phyloP scores from a whole-genome alignment of 2,113 vertebrate genomes.

The Indicator maculatus region DNA sequence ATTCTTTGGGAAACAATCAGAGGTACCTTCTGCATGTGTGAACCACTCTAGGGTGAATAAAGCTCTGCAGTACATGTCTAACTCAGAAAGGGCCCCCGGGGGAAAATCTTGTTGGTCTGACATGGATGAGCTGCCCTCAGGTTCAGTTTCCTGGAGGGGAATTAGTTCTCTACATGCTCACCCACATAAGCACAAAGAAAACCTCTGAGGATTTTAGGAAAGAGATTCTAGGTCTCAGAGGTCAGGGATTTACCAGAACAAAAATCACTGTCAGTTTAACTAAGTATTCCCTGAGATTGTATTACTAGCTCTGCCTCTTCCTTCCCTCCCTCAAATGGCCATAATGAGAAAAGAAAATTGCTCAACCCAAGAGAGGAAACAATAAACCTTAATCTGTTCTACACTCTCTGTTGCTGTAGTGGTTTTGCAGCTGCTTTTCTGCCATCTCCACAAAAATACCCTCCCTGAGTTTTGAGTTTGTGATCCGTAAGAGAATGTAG shows the following conservation, averaged over 20 bases:
- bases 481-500: neutral
- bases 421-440: neutral
- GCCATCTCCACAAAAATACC: neutral
- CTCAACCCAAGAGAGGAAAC: neutral
- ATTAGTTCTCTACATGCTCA: neutral
- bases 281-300: conserved; percentile 28
- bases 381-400: neutral
- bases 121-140: conserved; percentile 1
- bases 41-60: neutral
- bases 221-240: neutral
- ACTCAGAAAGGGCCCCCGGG: neutral
- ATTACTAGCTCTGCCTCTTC: neutral
- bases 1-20: neutral
- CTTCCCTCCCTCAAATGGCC: neutral
- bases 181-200: conserved; percentile 13
- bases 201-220: conserved; percentile 13
- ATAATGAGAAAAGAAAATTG: neutral
- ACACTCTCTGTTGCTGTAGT: neutral
- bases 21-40: neutral
- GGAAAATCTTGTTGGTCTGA: conserved; percentile 13
- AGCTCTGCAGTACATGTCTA: conserved; percentile 1
- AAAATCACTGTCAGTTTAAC: conserved; percentile 40
- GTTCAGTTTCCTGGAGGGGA: conserved; percentile 20
- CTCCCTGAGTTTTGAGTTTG: neutral
- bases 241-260: conserved; percentile 45